Percentiles rank a stretch among this genome's conserved stretches.
Conservation (phyloP, 2,888 invertebrate genomes). For the Alviniconcha strummeri region DNA sequence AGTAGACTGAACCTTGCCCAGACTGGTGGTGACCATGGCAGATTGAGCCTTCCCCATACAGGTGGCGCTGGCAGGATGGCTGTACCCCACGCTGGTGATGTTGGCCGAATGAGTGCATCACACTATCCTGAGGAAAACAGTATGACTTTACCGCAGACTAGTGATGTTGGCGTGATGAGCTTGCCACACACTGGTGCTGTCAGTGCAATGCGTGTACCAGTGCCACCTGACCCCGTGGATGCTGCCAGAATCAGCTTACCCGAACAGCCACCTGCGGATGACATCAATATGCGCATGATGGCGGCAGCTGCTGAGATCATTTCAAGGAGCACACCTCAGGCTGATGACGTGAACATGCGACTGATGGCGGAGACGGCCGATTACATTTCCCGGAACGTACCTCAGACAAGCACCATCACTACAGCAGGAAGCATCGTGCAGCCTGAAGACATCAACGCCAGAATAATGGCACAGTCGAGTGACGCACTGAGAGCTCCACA, state of each 20-base stretch:
- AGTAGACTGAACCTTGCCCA: no score
- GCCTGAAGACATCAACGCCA: neutral
- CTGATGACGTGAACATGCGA: slow-evolving; percentile 18
- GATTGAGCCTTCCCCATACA: neutral
- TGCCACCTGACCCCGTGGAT: neutral
- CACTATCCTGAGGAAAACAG: neutral
- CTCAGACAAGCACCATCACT: slow-evolving; percentile 1
- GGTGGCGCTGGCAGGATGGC: neutral
- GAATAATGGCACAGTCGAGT: neutral
- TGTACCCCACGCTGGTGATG: neutral
- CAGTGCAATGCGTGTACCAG: no score
- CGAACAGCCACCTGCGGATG: neutral
- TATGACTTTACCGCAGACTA: slow-evolving; percentile 6
- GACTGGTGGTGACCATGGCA: neutral
- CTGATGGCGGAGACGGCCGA: slow-evolving; percentile 23
- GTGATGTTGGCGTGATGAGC: neutral
- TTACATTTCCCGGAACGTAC: slow-evolving; percentile 15
- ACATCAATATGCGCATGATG: slow-evolving; percentile 21
- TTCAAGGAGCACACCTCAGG: neutral
- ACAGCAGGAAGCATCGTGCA: neutral
- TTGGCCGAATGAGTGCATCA: neutral
- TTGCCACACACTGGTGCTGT: neutral
- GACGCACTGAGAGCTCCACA: no score
- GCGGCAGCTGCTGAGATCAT: slow-evolving; percentile 19
- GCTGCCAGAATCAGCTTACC: neutral